Evolutionary conservation across 1,140 invertebrate genomes (phyloP), one percentile per base, ranked within the genome.

Genomic region (Armadillidium nasatum): DNA sequence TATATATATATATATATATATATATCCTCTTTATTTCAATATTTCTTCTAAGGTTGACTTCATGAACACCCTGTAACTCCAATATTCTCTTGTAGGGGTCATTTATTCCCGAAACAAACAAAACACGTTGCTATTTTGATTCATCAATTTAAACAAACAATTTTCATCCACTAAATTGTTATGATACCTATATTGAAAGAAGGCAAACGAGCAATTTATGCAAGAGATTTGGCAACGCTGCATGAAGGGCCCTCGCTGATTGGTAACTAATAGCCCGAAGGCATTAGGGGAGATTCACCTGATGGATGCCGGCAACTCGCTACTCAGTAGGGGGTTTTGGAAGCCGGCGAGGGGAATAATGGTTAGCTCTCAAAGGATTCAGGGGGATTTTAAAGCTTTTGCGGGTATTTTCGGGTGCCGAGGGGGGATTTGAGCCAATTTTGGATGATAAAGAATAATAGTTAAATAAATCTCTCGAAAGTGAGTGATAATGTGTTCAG

Each of bases 151-250:
- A 60, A 60, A 19, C 50, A 60, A 60, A 60, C 50, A 60, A 60
- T 60, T 60, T 60, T 60, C 50, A 60, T 60, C 50, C 50, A 60
- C 50, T 60, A 60, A 60, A 60, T 60, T 60, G 11, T 60, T 60
- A 60, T 60, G 50, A 60, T 19, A 19, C 50, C 50, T 60, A 60
- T 60, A 60, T 60, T 60, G 50, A 60, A 19, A 60, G 50, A 60
- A 13, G 50, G 50, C 50, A 60, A 60, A 60, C 50, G 50, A 60
- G 50, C 50, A 60, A 60, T 60, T 60, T 60, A 60, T 60, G 50
- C 50, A 60, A 19, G 11, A 60, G 50, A 60, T 60, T 19, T 60
- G 50, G 50, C 50, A 60, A 60, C 50, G 50, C 50, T 19, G 50
- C 50, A 60, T 19, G 50, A 60, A 19, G 50, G 50, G 50, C 50